Base-by-base conservation (phyloP, 2,888 invertebrate genomes). In the Agrochola macilenta region DNA sequence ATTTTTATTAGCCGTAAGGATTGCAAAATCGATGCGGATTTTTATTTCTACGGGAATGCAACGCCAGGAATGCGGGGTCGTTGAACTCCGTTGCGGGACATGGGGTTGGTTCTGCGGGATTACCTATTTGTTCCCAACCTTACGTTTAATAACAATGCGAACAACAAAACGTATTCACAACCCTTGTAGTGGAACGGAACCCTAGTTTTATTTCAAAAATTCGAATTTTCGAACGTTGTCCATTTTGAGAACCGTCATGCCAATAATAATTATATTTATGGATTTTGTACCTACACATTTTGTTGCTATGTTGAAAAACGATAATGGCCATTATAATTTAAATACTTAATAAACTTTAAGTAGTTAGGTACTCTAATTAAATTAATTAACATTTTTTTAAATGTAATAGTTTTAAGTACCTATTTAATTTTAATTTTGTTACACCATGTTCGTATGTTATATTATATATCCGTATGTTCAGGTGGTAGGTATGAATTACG, bases 61-160 rank as follows among this genome's bases (percentile, higher is more conserved):
- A 89, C 89, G 90, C 85, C 84, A 88, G 92, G 93, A 92, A 93
- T 93, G 92, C 88, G 89, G 90, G 93, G 91, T 94, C 93, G 82
- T 87, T 91, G 93, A 92, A 90, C 93, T 86, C 87, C 83, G 85
- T 88, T 89, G 92, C 92, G 92, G 92, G 92, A 91, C 88, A 90
- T 91, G 89, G 91, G 91, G 92, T 91, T 89, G 89, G 87, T 87
- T 87, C 81, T 86, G 87, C 84, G 82, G 90, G 90, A 91, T 91
- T 89, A 90, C 89, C 90, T 91, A 90, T 92, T 90, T 88, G 90
- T 90, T 88, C 86, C 87, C 83, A 87, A 89, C 89, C 82, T 87
- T 86, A 84, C 86, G 86, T 86, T 86, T 81, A 83, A 86, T 85
- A 85, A 90, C 87, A 88, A 87, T 87, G 86, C 76, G 39, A 83